Conservation (phyloP, 2,888 invertebrate species). For the Clanis bilineata region DNA sequence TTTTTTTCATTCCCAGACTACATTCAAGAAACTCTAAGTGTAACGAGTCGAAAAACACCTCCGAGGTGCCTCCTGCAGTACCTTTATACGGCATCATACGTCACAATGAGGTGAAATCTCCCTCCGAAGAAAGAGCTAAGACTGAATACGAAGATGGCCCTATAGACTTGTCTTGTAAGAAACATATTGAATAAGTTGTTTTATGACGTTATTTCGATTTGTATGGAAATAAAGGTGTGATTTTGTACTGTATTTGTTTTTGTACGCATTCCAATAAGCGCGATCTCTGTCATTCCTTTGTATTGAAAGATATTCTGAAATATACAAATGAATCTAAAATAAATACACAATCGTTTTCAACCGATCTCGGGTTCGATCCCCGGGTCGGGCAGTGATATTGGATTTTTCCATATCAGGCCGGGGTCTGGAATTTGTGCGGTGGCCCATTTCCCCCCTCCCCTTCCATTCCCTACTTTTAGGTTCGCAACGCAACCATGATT, state of each 20-base stretch:
- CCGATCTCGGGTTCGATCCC: too few species aligned
- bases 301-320: too few species aligned
- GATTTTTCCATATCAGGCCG: too few species aligned
- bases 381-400: too few species aligned
- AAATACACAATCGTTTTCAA: too few species aligned
- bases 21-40: conserved; percentile 43
- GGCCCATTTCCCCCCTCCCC: too few species aligned
- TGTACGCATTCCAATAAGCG: too few species aligned
- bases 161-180: conserved; percentile 53
- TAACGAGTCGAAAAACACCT: conserved; percentile 23
- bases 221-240: conserved; percentile 6
- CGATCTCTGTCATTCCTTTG: too few species aligned
- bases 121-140: conserved; percentile 13
- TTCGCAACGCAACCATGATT: too few species aligned
- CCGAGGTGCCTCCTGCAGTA: conserved; percentile 30
- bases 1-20: conserved; percentile 41
- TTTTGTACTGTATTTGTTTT: neutral
- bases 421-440: too few species aligned
- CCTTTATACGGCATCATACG: conserved; percentile 60
- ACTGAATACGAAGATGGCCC: conserved; percentile 44
- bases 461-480: too few species aligned
- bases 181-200: conserved; percentile 26
- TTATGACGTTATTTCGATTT: neutral
- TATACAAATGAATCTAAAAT: too few species aligned
- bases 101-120: conserved; percentile 36